Conservation (phyloP, 2,797 vertebrate genomes). For the Spinibarbus caldwelli region DNA sequence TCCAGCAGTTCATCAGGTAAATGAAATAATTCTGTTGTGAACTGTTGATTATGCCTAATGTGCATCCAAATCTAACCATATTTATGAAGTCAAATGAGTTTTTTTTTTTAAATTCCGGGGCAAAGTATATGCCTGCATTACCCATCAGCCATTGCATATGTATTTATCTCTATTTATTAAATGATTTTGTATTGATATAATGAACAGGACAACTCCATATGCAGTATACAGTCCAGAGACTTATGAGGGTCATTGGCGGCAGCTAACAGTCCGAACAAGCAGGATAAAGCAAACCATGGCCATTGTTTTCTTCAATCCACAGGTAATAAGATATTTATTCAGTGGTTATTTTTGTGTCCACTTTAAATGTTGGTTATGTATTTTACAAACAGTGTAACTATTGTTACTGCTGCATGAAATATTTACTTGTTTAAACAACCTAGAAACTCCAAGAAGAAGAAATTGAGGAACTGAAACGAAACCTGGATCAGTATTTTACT, state of each 20-base stretch:
- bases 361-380: not conserved
- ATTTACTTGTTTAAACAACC: not conserved
- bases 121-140: not conserved
- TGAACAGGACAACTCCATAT: conserved; percentile 86
- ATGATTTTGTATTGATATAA: not conserved
- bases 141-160: not conserved
- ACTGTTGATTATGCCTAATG: not conserved
- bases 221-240: conserved; percentile 93
- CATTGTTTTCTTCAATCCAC: conserved; percentile 92
- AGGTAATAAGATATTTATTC: conserved; percentile 79
- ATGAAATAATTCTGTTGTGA: not conserved
- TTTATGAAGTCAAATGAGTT: not conserved
- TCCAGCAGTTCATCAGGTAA: conserved; percentile 96
- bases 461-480: conserved; percentile 80
- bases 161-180: not conserved
- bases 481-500: conserved; percentile 84
- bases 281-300: conserved; percentile 89
- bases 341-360: not conserved
- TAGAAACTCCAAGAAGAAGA: conserved; percentile 89
- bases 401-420: not conserved
- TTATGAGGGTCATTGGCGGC: conserved; percentile 95
- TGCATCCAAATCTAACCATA: not conserved
- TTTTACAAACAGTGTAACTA: not conserved
- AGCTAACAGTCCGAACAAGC: conserved; percentile 93
- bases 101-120: no score